Evolutionary conservation across 2,888 invertebrate species (phyloP).

Genomic region (Sminthurinus aureus): DNA sequence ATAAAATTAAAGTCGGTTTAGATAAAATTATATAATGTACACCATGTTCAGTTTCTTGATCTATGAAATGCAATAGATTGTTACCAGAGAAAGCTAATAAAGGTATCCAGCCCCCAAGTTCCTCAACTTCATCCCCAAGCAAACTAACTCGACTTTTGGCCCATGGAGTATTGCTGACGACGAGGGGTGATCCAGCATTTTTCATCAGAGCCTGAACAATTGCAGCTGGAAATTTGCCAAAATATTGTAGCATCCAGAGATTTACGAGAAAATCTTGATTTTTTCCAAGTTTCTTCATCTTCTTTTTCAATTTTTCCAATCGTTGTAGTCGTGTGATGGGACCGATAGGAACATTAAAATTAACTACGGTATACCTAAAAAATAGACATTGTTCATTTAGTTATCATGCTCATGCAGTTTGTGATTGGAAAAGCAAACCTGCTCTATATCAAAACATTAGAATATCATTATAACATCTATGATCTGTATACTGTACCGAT

Average conservation of each 20-base stretch:
- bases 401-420: no score
- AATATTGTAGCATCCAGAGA: constrained; percentile 49
- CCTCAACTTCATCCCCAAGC: constrained; percentile 49
- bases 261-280: constrained; percentile 47
- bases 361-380: constrained; percentile 5
- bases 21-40: background rate
- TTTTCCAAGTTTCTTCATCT: constrained; percentile 41
- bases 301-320: constrained; percentile 38
- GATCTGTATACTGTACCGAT: no score
- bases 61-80: background rate
- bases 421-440: no score
- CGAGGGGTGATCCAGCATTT: constrained; percentile 50
- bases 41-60: background rate
- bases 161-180: constrained; percentile 54
- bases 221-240: constrained; percentile 52
- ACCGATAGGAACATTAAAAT: background rate
- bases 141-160: constrained; percentile 46
- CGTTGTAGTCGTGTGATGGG: constrained; percentile 33
- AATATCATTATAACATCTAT: no score
- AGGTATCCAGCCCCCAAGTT: constrained; percentile 50
- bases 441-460: no score
- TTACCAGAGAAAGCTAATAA: constrained; percentile 51
- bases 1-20: no score
- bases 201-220: constrained; percentile 49
- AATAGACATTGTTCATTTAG: no score